Conservation (phyloP, 1,140 invertebrate genomes). For the Asobara japonica region DNA sequence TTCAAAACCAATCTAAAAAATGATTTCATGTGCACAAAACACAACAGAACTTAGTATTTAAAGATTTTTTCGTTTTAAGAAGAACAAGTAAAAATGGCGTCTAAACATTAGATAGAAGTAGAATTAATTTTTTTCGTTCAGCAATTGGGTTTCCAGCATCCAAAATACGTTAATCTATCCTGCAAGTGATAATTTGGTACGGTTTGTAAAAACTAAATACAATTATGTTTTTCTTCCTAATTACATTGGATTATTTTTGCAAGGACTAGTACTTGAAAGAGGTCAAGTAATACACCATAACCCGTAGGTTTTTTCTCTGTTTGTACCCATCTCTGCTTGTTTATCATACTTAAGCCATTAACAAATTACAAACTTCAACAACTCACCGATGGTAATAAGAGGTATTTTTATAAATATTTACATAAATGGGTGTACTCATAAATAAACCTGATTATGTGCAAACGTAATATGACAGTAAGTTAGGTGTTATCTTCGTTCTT, state of each 20-base stretch:
- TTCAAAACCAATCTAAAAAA: too few relatives aligned
- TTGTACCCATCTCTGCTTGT: not conserved
- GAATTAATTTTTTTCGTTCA: too few relatives aligned
- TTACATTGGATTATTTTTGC: not conserved
- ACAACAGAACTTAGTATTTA: too few relatives aligned
- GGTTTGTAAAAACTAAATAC: too few relatives aligned
- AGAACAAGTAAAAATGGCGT: too few relatives aligned
- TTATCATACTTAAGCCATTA: constrained; percentile 20
- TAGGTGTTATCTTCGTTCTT: not conserved
- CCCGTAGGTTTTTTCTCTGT: not conserved
- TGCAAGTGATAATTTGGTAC: too few relatives aligned
- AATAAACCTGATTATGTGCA: constrained; percentile 24
- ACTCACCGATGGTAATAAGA: constrained; percentile 26
- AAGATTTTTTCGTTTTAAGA: too few relatives aligned
- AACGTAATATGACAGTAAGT: constrained; percentile 4
- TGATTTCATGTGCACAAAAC: too few relatives aligned
- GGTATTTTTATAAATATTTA: constrained; percentile 24
- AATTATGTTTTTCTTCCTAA: not conserved
- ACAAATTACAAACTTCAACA: constrained; percentile 35
- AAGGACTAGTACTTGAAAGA: not conserved
- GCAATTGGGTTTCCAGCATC: too few relatives aligned
- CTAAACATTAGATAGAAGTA: too few relatives aligned
- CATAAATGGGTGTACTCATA: constrained; percentile 23
- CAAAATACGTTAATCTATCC: too few relatives aligned
- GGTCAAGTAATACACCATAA: not conserved